Evolutionary conservation across 2,113 vertebrate species (phyloP), one percentile per base, ranked within the genome.

Genomic region (Raja brachyura): DNA sequence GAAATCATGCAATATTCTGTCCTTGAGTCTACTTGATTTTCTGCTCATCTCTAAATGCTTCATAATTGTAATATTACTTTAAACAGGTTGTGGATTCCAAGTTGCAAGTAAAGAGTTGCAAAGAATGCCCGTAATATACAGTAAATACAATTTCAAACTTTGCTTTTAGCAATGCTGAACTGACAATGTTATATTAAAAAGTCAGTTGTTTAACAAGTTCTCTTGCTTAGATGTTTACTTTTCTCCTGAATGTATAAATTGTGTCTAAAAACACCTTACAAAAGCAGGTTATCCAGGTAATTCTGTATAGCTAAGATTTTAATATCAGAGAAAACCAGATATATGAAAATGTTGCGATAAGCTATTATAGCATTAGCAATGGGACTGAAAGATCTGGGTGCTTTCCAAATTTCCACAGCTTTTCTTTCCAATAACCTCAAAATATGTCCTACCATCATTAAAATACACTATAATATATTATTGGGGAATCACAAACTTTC

Each of bases 1-100:
- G 83, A 88, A 63, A 88, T 63, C 59, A 88, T 39, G 2, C 66
- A 92, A 92, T 70, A 92, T 18, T 33, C 33, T 73, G 88, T 39
- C 88, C 63, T 92, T 92, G 86, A 90, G n/a, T 68, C 28, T 63
- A 70, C 88, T 73, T 90, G 83, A 70, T 90, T 92, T 92, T 92
- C n/a, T 22, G 31, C 33, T 70, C 31, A 3, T 73, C 33, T 68
- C 68, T 70, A 92, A 92, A 92, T 73, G 66, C 68, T 92, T 73
- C 33, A 73, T 39, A 48, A 73, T 92, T 92, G 31, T 14, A 70
- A 66, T 31, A 22, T 88, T 88, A 63, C 61, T 88, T 61, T 33
- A 88, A 18, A 31, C 48, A 63, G 25, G 28, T n/a, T 28, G 31
- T 88, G 28, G 61, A 66, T 59, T 88, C n/a, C 59, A 8, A 31